These are phyloP conservation scores for Lepisosteus osseus DNA, from an alignment of 2,113 vertebrate genomes.

Conservation along the genomic window DNA sequence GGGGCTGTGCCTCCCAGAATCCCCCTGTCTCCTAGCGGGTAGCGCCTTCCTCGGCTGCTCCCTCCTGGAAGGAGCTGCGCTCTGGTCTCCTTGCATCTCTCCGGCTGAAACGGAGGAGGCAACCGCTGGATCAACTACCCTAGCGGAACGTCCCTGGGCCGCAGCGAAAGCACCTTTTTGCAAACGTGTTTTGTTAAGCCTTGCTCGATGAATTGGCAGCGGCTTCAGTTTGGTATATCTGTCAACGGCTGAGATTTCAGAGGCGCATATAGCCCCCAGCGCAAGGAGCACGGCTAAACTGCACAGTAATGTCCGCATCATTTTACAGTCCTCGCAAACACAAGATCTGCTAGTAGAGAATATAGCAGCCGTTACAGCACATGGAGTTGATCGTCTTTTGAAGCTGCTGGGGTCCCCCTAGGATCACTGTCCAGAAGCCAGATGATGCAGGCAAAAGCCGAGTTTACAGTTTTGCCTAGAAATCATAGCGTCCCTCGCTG, in stretches of 20 bases:
- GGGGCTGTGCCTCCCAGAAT: constrained; percentile 39
- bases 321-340: constrained; percentile 50
- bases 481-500: too few species aligned
- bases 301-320: constrained; percentile 64
- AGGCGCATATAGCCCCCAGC: constrained; percentile 65
- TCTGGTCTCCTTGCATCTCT: constrained; percentile 49
- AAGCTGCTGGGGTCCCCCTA: background rate
- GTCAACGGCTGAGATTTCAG: constrained; percentile 42
- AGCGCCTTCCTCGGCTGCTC: constrained; percentile 25
- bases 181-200: constrained; percentile 24
- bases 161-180: constrained; percentile 1
- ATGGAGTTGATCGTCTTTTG: constrained; percentile 1
- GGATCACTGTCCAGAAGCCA: background rate
- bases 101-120: constrained; percentile 45
- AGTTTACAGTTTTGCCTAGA: too few species aligned
- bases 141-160: constrained; percentile 16
- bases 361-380: constrained; percentile 8
- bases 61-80: constrained; percentile 9
- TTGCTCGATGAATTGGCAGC: constrained; percentile 24
- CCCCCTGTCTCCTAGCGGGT: constrained; percentile 46
- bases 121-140: constrained; percentile 32
- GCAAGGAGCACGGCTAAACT: constrained; percentile 64
- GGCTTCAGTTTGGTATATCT: constrained; percentile 28
- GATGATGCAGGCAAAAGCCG: background rate
- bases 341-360: constrained; percentile 3